Conservation (phyloP, 2,113 vertebrate species). For the Peromyscus leucopus region DNA sequence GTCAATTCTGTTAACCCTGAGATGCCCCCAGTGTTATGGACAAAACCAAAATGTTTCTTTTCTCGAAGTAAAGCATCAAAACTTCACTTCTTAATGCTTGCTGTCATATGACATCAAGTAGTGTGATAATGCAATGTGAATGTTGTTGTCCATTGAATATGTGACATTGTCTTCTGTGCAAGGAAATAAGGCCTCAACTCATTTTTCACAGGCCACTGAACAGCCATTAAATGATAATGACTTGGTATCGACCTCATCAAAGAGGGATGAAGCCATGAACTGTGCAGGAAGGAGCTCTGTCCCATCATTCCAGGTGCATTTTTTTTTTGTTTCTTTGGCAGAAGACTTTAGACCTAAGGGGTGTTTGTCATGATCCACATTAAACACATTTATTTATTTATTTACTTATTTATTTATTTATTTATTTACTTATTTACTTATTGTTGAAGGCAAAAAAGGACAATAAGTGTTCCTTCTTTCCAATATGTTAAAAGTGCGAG, state of each 20-base stretch:
- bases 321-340: not conserved
- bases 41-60: not conserved
- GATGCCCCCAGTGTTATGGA: not conserved
- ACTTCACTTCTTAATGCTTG: not conserved
- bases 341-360: slow-evolving; percentile 18
- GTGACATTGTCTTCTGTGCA: not conserved
- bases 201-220: slow-evolving; percentile 69
- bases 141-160: slow-evolving; percentile 47
- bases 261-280: slow-evolving; percentile 45
- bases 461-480: not conserved
- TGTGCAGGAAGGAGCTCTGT: slow-evolving; percentile 42
- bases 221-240: not conserved
- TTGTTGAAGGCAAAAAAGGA: not conserved
- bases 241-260: slow-evolving; percentile 67
- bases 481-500: not conserved
- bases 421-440: no score
- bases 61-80: not conserved
- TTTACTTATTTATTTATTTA: no score
- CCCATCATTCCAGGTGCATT: not conserved
- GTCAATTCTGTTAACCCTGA: not conserved
- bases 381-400: not conserved
- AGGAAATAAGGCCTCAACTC: slow-evolving; percentile 37
- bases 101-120: not conserved
- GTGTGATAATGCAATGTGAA: not conserved
- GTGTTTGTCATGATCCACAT: not conserved